phyloP scores from a whole-genome alignment of 2,113 vertebrate genomes.

The Ramphastos sulfuratus region DNA sequence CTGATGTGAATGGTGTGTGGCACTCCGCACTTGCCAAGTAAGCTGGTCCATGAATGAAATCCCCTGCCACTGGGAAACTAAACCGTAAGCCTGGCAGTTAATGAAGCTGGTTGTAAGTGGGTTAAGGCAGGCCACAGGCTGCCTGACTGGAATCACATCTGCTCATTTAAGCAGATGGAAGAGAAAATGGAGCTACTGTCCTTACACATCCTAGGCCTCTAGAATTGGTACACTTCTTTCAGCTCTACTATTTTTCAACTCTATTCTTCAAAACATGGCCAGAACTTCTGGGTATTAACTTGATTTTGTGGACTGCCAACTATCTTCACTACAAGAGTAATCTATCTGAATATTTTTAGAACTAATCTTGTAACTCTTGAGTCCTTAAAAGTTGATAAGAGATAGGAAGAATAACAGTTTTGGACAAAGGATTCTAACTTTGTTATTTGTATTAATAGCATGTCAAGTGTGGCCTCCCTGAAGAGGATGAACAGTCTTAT shows the following conservation, averaged over 20 bases:
- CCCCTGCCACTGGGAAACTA: background rate
- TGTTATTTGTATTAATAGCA: background rate
- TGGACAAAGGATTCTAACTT: background rate
- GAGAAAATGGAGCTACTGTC: background rate
- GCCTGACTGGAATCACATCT: background rate
- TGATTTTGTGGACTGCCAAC: background rate
- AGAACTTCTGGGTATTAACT: background rate
- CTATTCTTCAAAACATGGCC: background rate
- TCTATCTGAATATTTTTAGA: background rate
- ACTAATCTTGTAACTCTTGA: background rate
- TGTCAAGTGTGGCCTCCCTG: background rate
- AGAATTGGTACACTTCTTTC: accelerated
- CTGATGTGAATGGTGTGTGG: accelerated
- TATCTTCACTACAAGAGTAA: background rate
- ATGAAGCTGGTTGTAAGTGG: background rate
- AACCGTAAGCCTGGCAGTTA: background rate
- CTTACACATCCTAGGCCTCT: background rate
- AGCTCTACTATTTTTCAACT: background rate
- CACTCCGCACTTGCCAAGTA: background rate
- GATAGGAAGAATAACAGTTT: background rate
- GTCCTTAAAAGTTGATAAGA: background rate
- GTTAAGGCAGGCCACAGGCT: slow-evolving; percentile 1
- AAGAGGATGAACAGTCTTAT: background rate
- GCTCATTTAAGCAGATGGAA: background rate
- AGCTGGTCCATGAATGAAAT: background rate